Percentiles rank a stretch among this genome's conserved stretches.
Evolutionary conservation across 2,113 vertebrate genomes (phyloP).

Genomic region (Labeo catla): DNA sequence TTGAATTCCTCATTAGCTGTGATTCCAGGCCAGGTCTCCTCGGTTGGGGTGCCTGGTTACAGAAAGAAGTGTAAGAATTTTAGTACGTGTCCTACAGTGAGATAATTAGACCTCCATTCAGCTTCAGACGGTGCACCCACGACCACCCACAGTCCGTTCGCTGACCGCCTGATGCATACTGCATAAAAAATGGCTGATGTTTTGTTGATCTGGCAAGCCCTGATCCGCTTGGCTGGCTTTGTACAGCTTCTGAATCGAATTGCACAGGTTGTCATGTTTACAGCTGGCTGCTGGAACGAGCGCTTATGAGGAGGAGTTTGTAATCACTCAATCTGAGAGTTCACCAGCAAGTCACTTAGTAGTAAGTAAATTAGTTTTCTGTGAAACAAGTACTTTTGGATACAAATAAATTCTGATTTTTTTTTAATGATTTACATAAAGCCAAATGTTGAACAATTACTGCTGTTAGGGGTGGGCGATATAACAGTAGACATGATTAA

Average conservation of each 20-base stretch:
- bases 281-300: background rate
- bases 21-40: conserved; percentile 90
- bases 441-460: background rate
- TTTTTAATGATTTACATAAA: background rate
- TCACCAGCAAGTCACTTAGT: background rate
- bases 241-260: background rate
- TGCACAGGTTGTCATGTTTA: background rate
- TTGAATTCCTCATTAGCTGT: conserved; percentile 85
- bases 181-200: background rate
- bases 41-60: conserved; percentile 85
- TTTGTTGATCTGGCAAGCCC: conserved; percentile 13
- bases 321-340: background rate
- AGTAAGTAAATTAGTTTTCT: background rate
- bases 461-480: too few species aligned
- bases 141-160: background rate
- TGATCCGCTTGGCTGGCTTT: conserved; percentile 2
- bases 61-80: background rate
- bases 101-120: conserved; percentile 13
- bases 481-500: too few species aligned
- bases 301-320: background rate
- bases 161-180: background rate
- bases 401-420: background rate
- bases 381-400: background rate
- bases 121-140: background rate
- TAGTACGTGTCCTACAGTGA: conserved; percentile 9